Base-by-base conservation (phyloP, 2,113 vertebrate species). In the Zosterops pallidus region DNA sequence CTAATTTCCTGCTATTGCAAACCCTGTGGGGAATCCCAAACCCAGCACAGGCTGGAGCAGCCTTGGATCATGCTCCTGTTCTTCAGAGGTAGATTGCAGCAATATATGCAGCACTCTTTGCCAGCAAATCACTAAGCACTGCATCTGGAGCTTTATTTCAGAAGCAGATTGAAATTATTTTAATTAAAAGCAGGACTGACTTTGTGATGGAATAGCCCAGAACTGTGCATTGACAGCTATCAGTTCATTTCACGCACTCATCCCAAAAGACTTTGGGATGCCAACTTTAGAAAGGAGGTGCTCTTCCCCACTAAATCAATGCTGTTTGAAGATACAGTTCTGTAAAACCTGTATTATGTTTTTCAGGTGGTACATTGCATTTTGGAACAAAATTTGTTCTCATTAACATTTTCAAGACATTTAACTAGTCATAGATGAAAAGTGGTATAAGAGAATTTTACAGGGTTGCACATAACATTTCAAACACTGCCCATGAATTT, bases 71-170 rank as follows among this genome's bases (percentile, higher is more conserved):
- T 21, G 37, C 26, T 83, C 35, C 46, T 35, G 12, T 26, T 29
- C 86, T 77, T 83, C 75, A 64, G 44, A 87, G 63, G 67, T 68
- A 88, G 64, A 81, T 60, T 75, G 25, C 59, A 94, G 60, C 65
- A 77, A 60, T 52, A 59, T 18, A 70, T 41, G 31, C 20, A 75
- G 9, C 6, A 9, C 25, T 77, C 50, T 12, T 14, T 94, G 86
- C 86, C 92, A 90, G 56, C 17, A 63, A 90, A 86, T 59, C 83
- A 64, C 49, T 86, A 67, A 70, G 37, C 22, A 44, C 47, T 86
- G 64, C 56, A 92, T 83, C 42, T 91, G 80, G 55, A 86, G 44
- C 70, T 95, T 87, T 79, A 91, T 84, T 89, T 86, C 86, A 94
- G 81, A 72, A 96, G 86, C 44, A 62, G 62, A 79, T 17, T 72